Base-by-base conservation (phyloP, 1,140 invertebrate species). In the Hypsibius dujardini region DNA sequence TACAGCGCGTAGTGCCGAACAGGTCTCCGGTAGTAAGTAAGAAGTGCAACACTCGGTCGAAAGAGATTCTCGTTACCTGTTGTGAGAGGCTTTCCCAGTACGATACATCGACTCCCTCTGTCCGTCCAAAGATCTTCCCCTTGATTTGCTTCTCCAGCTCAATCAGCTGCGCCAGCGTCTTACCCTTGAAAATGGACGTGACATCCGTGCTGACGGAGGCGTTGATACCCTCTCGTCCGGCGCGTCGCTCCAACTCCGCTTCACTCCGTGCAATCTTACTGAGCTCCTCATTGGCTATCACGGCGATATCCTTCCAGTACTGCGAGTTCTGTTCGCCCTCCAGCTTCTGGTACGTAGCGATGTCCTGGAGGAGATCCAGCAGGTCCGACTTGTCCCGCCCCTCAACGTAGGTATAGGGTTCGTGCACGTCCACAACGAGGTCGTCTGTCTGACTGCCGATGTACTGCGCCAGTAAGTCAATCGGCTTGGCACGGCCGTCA, bases 291-390 rank as follows among this genome's bases (percentile, higher is more conserved):
- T 93, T 86, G 1, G 93, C 93, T 74, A 99, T 95, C 42, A 92
- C 90, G 50, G 90, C 89, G 74, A 98, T 91, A 79, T 98, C 95
- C 76, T 89, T 88, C 96, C 96, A 99, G 80, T 95, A 98, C 76
- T 90, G 87, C 45, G 87, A 83, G 80, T 98, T 94, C 76, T 87
- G 88, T 73, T 87, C 84, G 79, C 72, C 77, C 73, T 84, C 82
- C 59, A 84, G 74, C 73, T 82, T 78, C 71, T 81, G 74, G 74
- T 84, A 83, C 46, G 87, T 85, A 80, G 93, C 92, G 72, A 99
- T 98, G 79, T 99, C 96, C 76, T 92, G 94, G 1, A 97, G 82
- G 0, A 99, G 80, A 81, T 99, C 95, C 79, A 98, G 95, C n/a
- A 98, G 82, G 79, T 99, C 95, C 74, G 88, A 86, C 3, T 90